Base-by-base conservation (phyloP, 2,113 vertebrate genomes). In the Bubo scandiacus region DNA sequence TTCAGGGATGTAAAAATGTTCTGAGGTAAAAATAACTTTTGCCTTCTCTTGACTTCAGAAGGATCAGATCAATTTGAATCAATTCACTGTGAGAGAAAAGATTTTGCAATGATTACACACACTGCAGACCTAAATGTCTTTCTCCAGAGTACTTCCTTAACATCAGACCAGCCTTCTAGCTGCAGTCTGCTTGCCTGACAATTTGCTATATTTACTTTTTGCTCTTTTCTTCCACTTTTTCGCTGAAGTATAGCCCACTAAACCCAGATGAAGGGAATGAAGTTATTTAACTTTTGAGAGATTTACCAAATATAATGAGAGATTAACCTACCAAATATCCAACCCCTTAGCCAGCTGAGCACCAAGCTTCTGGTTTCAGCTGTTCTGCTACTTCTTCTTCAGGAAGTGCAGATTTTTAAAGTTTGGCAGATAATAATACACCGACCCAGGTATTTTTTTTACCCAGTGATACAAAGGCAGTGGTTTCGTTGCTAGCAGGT, bases 401-500 rank as follows among this genome's bases (percentile, higher is more conserved):
- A 95, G 65, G 75, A 96, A 93, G 42, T 34, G 52, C 63, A 86
- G 54, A 54, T 45, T 92, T 95, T 88, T 23, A 40, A 96, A 49
- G 51, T 77, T 42, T 51, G 40, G 38, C 65, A 92, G 78, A 89
- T 57, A 73, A 79, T 87, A 86, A 65, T 54, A 26, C 58, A 51
- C 27, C 80, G 74, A 68, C 14, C 2, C 57, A 45, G 84, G 27
- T 26, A 12, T 20, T 32, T 77, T 86, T 88, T 94, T 73, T 1
- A 80, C 72, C 47, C 88, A n/a, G 2, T 52, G 80, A 81, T 70
- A 58, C 38, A 65, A 77, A 94, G 93, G 77, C 95, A 91, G 93
- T 84, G 93, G 95, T 90, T 96, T 94, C n/a, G 15, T 12, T 95
- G 96, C 66, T 82, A 43, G 52, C 80, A 88, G 90, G 82, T 73